Base-by-base conservation (phyloP, 2,888 invertebrate genomes). In the Drosophila pseudotakahashii region DNA sequence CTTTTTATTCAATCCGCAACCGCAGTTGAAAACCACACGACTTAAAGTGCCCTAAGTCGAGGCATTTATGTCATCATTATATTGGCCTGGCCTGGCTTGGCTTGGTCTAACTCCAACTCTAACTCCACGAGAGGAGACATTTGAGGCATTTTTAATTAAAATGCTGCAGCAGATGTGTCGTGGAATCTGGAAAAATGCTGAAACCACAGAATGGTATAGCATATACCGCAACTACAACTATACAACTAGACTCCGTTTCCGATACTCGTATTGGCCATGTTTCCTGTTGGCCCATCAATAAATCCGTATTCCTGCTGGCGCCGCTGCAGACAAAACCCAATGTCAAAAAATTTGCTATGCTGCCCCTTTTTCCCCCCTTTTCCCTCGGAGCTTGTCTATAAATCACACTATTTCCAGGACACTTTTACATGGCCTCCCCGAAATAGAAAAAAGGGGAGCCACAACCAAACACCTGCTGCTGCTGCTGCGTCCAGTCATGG, bases 261-360 rank as follows among this genome's bases (percentile, higher is more conserved):
- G 54, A 60, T 19, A 41, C 41, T 63, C 41, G 72, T 47, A 85
- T 81, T 78, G 78, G 67, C 73, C 64, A 76, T 67, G 75, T 66
- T 68, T 75, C 85, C 61, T 62, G 72, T 77, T 71, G 71, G 77
- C 81, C 86, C 85, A 86, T 88, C 88, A 85, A 85, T 85, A 85
- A 85, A 88, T 85, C 85, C 73, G 78, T 76, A 69, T 75, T 71
- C 71, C 77, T 51, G 57, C 59, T 63, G 59, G 54, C 70, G 79
- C 77, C 79, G 54, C 48, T 76, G 84, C 81, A 77, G 79, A 75
- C 73, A 66, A 72, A 72, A 76, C 59, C 44, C 73, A 47, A 47
- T 71, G 71, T 71, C 71, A 71, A 72, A 71, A 72, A 71, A 72
- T 51, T 57, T 32, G 70, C 48, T 19, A 19, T 16, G 48, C 23